These are phyloP conservation scores for Stictocephala bisonia DNA, from an alignment of 2,888 invertebrate species.

Conservation along the genomic window DNA sequence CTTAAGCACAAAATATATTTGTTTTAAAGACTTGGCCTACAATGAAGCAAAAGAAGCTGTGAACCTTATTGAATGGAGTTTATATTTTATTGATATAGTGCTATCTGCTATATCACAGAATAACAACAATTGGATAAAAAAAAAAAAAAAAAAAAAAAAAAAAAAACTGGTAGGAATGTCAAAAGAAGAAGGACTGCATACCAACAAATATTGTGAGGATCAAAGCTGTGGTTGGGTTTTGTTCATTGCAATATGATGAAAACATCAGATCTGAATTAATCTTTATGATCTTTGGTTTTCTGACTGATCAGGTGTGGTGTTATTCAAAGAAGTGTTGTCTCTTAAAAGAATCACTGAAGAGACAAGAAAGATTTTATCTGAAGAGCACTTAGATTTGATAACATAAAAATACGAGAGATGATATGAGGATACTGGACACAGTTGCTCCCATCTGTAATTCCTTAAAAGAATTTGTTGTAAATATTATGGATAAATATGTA, in stretches of 20 bases:
- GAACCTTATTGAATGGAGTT: neutral
- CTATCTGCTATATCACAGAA: neutral
- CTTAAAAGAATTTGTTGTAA: conserved; percentile 28
- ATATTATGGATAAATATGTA: conserved; percentile 19
- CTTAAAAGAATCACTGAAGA: conserved; percentile 25
- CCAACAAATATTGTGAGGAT: neutral
- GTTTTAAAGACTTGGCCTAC: neutral
- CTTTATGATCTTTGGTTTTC: conserved; percentile 3
- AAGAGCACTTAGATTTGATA: conserved; percentile 38
- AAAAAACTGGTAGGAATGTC: too few relatives aligned
- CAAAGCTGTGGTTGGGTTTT: conserved; percentile 47
- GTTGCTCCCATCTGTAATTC: conserved; percentile 40
- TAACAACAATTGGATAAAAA: neutral
- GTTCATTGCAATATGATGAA: neutral
- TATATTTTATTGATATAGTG: neutral
- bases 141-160: neutral
- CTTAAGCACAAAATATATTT: neutral
- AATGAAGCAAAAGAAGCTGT: conserved; percentile 7
- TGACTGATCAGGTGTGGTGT: conserved; percentile 1
- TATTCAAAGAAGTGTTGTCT: conserved; percentile 4
- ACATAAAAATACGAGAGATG: conserved; percentile 17
- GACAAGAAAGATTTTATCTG: too few relatives aligned
- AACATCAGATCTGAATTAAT: neutral
- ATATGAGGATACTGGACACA: conserved; percentile 37
- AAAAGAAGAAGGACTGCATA: neutral